A percentile compares a stretch with the other conserved stretches of the same genome.
phyloP scores from a whole-genome alignment of 2,797 vertebrate species.

The Neosilurus hyrtlii region DNA sequence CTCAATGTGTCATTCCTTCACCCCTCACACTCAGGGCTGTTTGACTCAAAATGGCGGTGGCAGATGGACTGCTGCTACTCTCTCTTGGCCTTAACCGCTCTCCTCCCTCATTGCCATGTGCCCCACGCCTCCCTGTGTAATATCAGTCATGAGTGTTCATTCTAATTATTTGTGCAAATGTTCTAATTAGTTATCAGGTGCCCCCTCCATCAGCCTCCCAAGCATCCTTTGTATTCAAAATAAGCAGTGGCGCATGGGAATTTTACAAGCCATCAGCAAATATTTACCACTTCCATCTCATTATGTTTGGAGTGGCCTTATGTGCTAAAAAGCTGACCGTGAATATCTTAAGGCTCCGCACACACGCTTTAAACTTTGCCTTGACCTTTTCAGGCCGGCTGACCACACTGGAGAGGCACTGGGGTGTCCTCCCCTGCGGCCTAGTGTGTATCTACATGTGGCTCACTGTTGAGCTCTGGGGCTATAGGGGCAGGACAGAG shows the following conservation, averaged over 20 bases:
- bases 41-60: constrained; percentile 51
- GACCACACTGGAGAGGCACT: constrained; percentile 51
- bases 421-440: constrained; percentile 45
- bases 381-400: constrained; percentile 71
- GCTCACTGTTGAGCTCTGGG: constrained; percentile 38
- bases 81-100: constrained; percentile 67
- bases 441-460: constrained; percentile 48
- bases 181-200: constrained; percentile 82
- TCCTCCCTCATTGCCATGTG: constrained; percentile 72
- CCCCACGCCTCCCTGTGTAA: constrained; percentile 75
- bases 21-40: constrained; percentile 36
- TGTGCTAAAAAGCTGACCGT: constrained; percentile 78
- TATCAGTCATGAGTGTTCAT: constrained; percentile 80
- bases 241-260: constrained; percentile 75
- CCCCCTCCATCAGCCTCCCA: constrained; percentile 75
- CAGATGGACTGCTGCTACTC: constrained; percentile 47
- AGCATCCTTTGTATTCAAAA: constrained; percentile 83
- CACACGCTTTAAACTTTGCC: constrained; percentile 76
- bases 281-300: constrained; percentile 83
- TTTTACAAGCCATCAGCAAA: constrained; percentile 81
- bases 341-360: constrained; percentile 79
- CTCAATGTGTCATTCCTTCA: constrained; percentile 41
- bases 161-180: constrained; percentile 84
- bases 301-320: constrained; percentile 67
- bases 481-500: constrained; percentile 5